Base-by-base conservation (phyloP, 2,797 vertebrate species). In the Natrix natrix region DNA sequence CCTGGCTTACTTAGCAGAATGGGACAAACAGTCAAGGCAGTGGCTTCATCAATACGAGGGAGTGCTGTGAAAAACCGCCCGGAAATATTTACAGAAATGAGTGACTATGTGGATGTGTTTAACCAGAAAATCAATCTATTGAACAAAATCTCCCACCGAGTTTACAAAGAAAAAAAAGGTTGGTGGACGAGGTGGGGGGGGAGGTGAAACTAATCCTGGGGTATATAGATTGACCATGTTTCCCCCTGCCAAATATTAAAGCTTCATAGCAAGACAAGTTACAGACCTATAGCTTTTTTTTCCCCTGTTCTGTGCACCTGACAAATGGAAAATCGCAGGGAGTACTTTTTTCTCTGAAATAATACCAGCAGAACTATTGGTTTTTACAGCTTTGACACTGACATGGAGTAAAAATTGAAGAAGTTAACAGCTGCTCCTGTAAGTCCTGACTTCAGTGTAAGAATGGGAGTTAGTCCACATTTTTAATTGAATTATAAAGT, bases 151-250 rank as follows among this genome's bases (percentile, higher is more conserved):
- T 98, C 98, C 8, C 99, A 99, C 93, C 98, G 99, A 96, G 99
- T 99, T 97, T 97, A 98, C 96, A 99, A 98, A 94, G 99, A 99
- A 93, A 98, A 99, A 96, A 98, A 96, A 95, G 99, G 99, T 99
- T 97, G 24, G 97, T 97, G 90, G 61, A 94, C 92, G 92, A 89
- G 1, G 28, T n/a, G 66, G 37, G 24, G 0, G 3, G 1, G 5
- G 1, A 13, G 89, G 4, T 14, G 28, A 26, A 24, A 26, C 13
- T 28, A 43, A 13, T 8, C 83, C 10, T 43, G 52, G 48, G 4
- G 6, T 59, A 74, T 59, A 74, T 17, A 17, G 66, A 37, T 74
- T 6, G n/a, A 37, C 32, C 14, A 74, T 74, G n/a, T 48, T 48
- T 48, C 8, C 10, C 37, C 37, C 74, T 83, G 8, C 37, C 37